Conservation (phyloP, 1,140 invertebrate genomes). For the Drosophila setifemur region DNA sequence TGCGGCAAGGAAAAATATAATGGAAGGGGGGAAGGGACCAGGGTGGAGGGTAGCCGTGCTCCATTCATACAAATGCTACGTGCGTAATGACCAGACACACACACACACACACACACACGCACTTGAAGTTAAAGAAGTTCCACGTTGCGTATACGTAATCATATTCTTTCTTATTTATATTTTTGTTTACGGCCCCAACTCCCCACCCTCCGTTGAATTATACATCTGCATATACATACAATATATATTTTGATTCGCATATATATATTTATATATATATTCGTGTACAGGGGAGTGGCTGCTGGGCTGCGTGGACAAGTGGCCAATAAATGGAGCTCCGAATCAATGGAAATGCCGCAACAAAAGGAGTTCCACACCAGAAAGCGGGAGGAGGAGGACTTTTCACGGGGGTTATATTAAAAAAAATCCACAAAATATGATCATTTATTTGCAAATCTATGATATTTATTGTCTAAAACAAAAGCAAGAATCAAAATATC, state of each 20-base stretch:
- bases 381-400: no score
- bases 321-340: conserved; percentile 24
- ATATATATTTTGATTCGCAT: no score
- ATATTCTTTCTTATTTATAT: conserved; percentile 51
- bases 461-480: no score
- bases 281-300: conserved; percentile 5
- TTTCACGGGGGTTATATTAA: background rate
- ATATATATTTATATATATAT: background rate
- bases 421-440: background rate
- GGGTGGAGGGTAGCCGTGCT: conserved; percentile 7
- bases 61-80: conserved; percentile 77
- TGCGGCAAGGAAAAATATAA: conserved; percentile 31
- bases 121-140: conserved; percentile 73
- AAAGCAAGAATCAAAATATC: no score
- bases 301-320: conserved; percentile 62
- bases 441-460: no score
- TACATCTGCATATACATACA: conserved; percentile 55
- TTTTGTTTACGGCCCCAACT: conserved; percentile 19
- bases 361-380: conserved; percentile 32
- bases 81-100: conserved; percentile 73
- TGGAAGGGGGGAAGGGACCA: background rate
- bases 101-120: conserved; percentile 34
- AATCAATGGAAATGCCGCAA: conserved; percentile 2
- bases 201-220: conserved; percentile 42
- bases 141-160: conserved; percentile 76